These are phyloP conservation scores for Aphis gossypii DNA, from an alignment of 1,140 invertebrate genomes.

Conservation along the genomic window DNA sequence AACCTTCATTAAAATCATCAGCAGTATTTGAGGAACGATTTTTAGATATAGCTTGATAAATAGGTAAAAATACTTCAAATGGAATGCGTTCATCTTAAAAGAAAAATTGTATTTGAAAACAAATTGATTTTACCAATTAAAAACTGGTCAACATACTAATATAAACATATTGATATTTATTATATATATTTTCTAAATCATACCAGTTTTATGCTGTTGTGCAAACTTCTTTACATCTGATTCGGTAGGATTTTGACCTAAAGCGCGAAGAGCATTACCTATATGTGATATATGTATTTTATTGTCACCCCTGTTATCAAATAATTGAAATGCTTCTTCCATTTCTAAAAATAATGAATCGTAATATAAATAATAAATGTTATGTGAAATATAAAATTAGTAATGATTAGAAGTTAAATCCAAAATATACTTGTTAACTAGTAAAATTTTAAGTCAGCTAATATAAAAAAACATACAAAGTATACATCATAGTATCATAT, in stretches of 20 bases:
- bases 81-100: constrained; percentile 93
- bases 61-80: constrained; percentile 98
- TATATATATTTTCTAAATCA: background rate
- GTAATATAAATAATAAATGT: background rate
- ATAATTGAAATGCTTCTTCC: constrained; percentile 95
- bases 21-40: constrained; percentile 88
- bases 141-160: background rate
- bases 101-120: background rate
- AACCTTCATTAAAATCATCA: constrained; percentile 95
- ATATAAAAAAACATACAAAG: background rate
- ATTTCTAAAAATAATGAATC: constrained; percentile 75
- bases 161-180: background rate
- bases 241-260: constrained; percentile 99
- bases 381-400: too few species aligned
- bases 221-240: constrained; percentile 97
- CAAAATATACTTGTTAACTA: constrained; percentile 36
- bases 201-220: constrained; percentile 84
- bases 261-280: constrained; percentile 93
- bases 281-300: constrained; percentile 97
- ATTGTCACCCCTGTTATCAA: constrained; percentile 96
- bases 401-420: background rate
- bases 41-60: constrained; percentile 95
- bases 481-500: background rate
- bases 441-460: background rate
- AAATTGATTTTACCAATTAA: background rate